Percentiles rank a stretch among this genome's conserved stretches.
phyloP scores from a whole-genome alignment of 2,888 invertebrate species.

The Argyresthia albistria region DNA sequence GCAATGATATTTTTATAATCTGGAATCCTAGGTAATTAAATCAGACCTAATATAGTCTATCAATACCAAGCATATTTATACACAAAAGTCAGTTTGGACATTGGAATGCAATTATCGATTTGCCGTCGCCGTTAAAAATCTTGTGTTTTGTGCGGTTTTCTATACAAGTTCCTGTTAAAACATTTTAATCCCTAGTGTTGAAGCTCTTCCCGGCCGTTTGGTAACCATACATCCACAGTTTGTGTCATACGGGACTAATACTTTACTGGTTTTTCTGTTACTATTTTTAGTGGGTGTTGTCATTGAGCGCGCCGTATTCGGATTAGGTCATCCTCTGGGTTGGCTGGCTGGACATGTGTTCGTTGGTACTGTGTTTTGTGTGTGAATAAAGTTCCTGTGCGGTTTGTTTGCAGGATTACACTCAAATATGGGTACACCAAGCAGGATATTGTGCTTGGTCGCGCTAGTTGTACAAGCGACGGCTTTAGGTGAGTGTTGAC shows the following conservation, averaged over 20 bases:
- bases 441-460: conserved; percentile 46
- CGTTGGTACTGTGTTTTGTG: conserved; percentile 49
- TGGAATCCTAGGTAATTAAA: conserved; percentile 45
- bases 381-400: conserved; percentile 47
- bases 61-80: neutral
- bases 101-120: conserved; percentile 52
- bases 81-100: conserved; percentile 7
- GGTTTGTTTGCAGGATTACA: conserved; percentile 56
- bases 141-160: conserved; percentile 43
- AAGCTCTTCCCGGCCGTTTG: conserved; percentile 20
- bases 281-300: conserved; percentile 76
- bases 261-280: conserved; percentile 53
- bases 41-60: neutral
- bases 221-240: conserved; percentile 21
- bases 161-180: conserved; percentile 26
- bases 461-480: conserved; percentile 47
- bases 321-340: conserved; percentile 62
- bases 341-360: conserved; percentile 62
- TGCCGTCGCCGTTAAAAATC: conserved; percentile 33
- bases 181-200: conserved; percentile 23
- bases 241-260: conserved; percentile 33
- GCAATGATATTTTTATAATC: conserved; percentile 60
- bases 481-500: conserved; percentile 52
- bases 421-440: conserved; percentile 50
- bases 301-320: conserved; percentile 58